Evolutionary conservation across 2,888 invertebrate genomes (phyloP), one percentile per base, ranked within the genome.

Genomic region (Drosophila bunnanda): DNA sequence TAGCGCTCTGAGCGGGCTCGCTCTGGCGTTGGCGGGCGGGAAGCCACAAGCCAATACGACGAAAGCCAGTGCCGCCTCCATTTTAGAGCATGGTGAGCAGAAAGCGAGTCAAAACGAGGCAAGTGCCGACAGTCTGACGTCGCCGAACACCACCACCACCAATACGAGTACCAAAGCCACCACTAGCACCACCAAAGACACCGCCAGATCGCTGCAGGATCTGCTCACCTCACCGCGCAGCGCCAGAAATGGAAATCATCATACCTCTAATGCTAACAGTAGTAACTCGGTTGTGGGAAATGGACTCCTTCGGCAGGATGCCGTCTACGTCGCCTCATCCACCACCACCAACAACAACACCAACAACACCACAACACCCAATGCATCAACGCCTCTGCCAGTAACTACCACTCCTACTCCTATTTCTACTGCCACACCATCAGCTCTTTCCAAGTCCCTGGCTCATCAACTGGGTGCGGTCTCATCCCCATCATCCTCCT

Each of bases 51-150:
- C 75, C 62, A 80, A 70, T 60, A 75, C 72, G 67, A 78, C 88
- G 32, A 85, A 85, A 86, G 65, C 81, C 79, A 86, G 87, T 77
- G 89, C 90, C 78, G 90, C 90, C 79, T 90, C 91, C 76, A 91
- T 91, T 75, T 90, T 91, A 88, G 92, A 92, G 90, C 92, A 92
- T 89, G 92, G 92, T 92, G 92, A 92, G 91, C 90, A 91, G 90
- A 92, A 91, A 89, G 90, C 90, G 91, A 89, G 89, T 91, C 90
- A 90, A 82, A 91, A 93, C 90, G 94, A 94, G 93, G 94, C 94
- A 94, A 94, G 91, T 91, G 91, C 91, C 91, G 89, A 89, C 83
- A 87, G 82, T 85, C 86, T 81, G 90, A 89, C 90, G 89, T 91
- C 91, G 90, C 90, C 91, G 69, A 88, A 76, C 71, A 82, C 75